Evolutionary conservation across 2,113 vertebrate species (phyloP).

Genomic region (Urocynchramus pylzowi): DNA sequence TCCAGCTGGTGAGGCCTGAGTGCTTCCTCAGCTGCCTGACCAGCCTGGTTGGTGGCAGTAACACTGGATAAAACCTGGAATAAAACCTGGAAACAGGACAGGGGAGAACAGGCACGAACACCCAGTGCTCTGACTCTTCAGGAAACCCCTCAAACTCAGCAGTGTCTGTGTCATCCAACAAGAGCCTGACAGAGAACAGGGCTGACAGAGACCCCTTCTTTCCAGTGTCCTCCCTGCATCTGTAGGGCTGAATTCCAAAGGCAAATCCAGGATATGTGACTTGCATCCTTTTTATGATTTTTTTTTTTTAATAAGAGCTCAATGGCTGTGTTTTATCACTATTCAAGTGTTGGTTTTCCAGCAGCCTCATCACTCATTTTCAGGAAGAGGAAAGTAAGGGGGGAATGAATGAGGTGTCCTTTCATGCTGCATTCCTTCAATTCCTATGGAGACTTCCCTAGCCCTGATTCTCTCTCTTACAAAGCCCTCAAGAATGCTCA

Average conservation of each 20-base stretch:
- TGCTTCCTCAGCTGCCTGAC: not conserved
- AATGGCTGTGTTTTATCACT: not conserved
- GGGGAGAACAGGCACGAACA: not conserved
- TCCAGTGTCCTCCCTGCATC: not conserved
- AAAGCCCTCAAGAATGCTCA: not conserved
- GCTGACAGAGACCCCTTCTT: not conserved
- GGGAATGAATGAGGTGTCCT: not conserved
- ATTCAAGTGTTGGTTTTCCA: not conserved
- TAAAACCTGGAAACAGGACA: not conserved
- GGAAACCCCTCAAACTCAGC: not conserved
- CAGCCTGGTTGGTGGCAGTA: not conserved
- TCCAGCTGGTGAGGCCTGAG: not conserved
- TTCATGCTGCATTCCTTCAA: not conserved
- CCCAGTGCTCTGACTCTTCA: not conserved
- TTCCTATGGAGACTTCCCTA: not conserved
- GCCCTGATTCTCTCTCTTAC: not conserved
- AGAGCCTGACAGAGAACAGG: not conserved
- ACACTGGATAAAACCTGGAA: not conserved
- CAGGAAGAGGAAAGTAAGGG: not conserved
- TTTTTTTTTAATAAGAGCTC: not conserved
- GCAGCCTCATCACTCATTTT: not conserved
- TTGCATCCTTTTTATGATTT: not conserved
- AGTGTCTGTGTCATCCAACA: not conserved
- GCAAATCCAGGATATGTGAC: not conserved
- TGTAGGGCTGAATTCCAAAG: not conserved